Evolutionary conservation across 1,140 invertebrate species (phyloP).

Genomic region (Anoplophora glabripennis): DNA sequence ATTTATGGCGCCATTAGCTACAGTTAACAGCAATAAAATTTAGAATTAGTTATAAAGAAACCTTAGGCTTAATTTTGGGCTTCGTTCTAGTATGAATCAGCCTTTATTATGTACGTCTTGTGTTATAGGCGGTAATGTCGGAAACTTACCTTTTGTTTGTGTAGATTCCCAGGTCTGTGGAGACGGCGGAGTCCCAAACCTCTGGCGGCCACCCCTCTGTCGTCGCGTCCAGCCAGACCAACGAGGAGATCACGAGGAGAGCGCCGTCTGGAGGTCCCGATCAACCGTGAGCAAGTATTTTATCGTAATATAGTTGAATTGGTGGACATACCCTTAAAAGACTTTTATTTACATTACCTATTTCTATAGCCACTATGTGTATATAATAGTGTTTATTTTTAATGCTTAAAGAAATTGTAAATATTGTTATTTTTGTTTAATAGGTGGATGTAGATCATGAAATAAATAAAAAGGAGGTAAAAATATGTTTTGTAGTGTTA

Average conservation of each 20-base stretch:
- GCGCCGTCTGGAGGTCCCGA: slow-evolving; percentile 41
- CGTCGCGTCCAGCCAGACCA: slow-evolving; percentile 50
- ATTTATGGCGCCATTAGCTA: too few species aligned
- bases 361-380: slow-evolving; percentile 1
- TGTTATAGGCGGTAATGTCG: too few species aligned
- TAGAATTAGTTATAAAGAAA: too few species aligned
- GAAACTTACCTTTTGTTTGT: background rate
- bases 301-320: slow-evolving; percentile 1
- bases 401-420: slow-evolving; percentile 16
- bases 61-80: too few species aligned
- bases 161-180: slow-evolving; percentile 46
- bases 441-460: slow-evolving; percentile 27
- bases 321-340: background rate
- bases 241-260: slow-evolving; percentile 12
- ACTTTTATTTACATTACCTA: slow-evolving; percentile 1
- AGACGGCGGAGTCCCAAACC: slow-evolving; percentile 47
- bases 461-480: background rate
- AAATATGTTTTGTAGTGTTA: background rate
- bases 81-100: too few species aligned
- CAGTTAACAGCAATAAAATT: too few species aligned
- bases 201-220: slow-evolving; percentile 40
- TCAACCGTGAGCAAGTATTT: slow-evolving; percentile 25
- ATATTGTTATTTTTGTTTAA: slow-evolving; percentile 17
- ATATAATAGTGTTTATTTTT: slow-evolving; percentile 6
- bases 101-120: too few species aligned